Percentiles rank a stretch among this genome's conserved stretches.
Conservation (phyloP, 2,113 vertebrate genomes). For the Indicator maculatus region DNA sequence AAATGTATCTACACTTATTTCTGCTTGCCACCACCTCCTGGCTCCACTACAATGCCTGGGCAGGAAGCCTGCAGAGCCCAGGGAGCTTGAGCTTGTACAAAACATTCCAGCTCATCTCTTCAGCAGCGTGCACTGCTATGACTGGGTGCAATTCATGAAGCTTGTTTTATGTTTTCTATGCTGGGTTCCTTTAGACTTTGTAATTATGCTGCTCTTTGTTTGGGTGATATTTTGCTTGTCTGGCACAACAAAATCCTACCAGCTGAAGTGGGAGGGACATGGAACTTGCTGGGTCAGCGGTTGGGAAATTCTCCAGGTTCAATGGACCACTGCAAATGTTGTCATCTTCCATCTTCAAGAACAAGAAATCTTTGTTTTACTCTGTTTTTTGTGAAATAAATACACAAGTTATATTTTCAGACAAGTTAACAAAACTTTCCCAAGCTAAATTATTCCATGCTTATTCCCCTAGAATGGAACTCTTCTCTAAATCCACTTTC, state of each 20-base stretch:
- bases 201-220: background rate
- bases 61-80: background rate
- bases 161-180: background rate
- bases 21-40: conserved; percentile 19
- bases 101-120: background rate
- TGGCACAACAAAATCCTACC: background rate
- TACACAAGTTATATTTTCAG: background rate
- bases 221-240: background rate
- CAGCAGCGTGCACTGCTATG: background rate
- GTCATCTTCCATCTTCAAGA: background rate
- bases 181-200: background rate
- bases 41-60: background rate
- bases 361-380: background rate
- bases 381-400: background rate
- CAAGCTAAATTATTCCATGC: background rate
- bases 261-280: background rate
- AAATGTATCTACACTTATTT: background rate
- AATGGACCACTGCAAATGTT: background rate
- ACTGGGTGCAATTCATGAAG: background rate
- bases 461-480: background rate
- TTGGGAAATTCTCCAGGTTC: background rate
- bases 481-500: background rate
- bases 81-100: background rate
- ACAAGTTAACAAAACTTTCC: background rate
- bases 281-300: background rate